Percentiles rank a stretch among this genome's conserved stretches.
Evolutionary conservation across 1,140 invertebrate species (phyloP).

Genomic region (Pseudoatta argentina): DNA sequence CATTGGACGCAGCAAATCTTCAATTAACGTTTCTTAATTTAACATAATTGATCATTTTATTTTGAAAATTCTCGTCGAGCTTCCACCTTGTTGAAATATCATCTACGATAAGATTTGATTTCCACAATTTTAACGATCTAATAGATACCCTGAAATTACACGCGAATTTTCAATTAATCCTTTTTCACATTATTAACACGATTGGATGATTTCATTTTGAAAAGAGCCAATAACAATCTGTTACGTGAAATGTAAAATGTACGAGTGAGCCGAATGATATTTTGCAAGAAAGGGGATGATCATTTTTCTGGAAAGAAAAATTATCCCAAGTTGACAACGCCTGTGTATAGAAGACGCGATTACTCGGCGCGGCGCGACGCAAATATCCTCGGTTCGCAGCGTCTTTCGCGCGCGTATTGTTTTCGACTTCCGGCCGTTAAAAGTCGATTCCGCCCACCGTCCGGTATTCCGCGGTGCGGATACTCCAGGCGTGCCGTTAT

Average conservation of each 20-base stretch:
- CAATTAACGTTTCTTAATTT: not conserved
- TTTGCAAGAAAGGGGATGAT: not conserved
- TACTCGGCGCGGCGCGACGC: conserved; percentile 9
- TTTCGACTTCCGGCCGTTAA: conserved; percentile 85
- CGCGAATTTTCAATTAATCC: too few species aligned
- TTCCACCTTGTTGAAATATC: too few species aligned
- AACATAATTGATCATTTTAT: not conserved
- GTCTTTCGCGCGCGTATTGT: conserved; percentile 82
- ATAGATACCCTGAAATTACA: too few species aligned
- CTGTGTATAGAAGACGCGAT: conserved; percentile 19
- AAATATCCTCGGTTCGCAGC: conserved; percentile 46
- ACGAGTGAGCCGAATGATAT: not conserved
- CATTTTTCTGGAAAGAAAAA: not conserved
- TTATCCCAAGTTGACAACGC: conserved; percentile 30
- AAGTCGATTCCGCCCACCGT: conserved; percentile 80
- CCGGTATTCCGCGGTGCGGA: conserved; percentile 65
- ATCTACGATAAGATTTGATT: too few species aligned
- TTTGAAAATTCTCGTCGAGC: too few species aligned
- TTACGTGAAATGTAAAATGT: not conserved
- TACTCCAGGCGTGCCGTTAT: conserved; percentile 71
- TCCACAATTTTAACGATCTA: too few species aligned
- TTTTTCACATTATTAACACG: too few species aligned
- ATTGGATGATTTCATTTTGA: too few species aligned
- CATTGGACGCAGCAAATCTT: not conserved
- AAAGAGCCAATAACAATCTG: not conserved